Evolutionary conservation across 1,140 invertebrate species (phyloP).

Genomic region (Rhopalosiphum maidis): DNA sequence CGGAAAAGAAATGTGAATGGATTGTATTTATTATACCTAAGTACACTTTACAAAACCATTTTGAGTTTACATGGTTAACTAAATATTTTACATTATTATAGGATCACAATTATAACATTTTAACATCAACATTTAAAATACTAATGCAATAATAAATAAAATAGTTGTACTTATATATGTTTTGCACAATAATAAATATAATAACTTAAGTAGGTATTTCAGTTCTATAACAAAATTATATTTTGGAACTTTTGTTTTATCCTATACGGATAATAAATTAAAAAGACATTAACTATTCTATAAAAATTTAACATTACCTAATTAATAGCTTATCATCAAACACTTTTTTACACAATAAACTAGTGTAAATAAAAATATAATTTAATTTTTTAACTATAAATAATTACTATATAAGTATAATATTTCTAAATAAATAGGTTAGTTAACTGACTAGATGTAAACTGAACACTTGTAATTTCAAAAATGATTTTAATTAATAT

Average conservation of each 20-base stretch:
- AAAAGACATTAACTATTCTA: neutral
- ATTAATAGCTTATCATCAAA: neutral
- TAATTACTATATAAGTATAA: no score
- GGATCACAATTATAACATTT: neutral
- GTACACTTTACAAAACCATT: neutral
- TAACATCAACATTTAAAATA: neutral
- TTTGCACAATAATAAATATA: no score
- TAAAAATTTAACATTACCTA: neutral
- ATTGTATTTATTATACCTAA: neutral
- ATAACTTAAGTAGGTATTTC: neutral
- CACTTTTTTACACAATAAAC: neutral
- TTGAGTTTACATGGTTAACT: neutral
- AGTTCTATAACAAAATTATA: neutral
- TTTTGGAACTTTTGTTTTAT: neutral
- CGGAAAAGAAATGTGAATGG: neutral
- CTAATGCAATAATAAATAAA: neutral
- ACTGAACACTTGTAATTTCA: no score
- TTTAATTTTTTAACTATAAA: no score
- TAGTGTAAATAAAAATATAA: no score
- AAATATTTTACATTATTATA: neutral
- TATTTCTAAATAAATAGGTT: no score
- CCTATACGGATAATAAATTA: neutral
- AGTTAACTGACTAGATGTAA: no score
- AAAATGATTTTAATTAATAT: neutral
- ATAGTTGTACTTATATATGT: no score